Percentiles rank a stretch among this genome's conserved stretches.
phyloP scores from a whole-genome alignment of 2,113 vertebrate genomes.

The Oceanites oceanicus region DNA sequence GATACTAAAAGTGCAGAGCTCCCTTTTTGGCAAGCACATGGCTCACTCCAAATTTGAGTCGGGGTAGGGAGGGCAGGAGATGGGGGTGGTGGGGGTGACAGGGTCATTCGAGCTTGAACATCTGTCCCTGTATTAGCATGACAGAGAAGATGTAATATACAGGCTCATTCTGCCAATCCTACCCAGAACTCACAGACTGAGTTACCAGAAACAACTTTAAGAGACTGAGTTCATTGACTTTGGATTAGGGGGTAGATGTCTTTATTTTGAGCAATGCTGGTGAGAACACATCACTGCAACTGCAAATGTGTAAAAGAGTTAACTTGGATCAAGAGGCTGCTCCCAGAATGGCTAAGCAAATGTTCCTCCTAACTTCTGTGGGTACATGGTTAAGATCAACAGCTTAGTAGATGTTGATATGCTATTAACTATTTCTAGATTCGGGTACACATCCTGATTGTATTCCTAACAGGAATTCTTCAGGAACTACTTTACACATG shows the following conservation, averaged over 20 bases:
- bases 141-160: not conserved
- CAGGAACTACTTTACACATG: not conserved
- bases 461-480: not conserved
- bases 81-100: fast-evolving
- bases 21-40: not conserved
- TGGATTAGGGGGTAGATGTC: not conserved
- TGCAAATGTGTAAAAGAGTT: not conserved
- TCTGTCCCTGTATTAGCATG: not conserved
- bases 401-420: not conserved
- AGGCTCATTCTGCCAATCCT: not conserved
- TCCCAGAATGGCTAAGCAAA: not conserved
- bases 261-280: not conserved
- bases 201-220: not conserved
- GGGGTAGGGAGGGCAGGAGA: fast-evolving
- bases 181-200: not conserved
- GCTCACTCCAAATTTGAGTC: not conserved
- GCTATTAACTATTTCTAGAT: not conserved
- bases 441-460: not conserved
- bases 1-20: fast-evolving
- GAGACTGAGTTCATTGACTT: not conserved
- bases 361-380: not conserved
- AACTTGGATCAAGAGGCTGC: not conserved
- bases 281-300: not conserved
- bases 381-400: not conserved
- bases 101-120: not conserved